Evolutionary conservation across 2,797 vertebrate species (phyloP), one percentile per base, ranked within the genome.

Genomic region (Cyprinodon diabolis): DNA sequence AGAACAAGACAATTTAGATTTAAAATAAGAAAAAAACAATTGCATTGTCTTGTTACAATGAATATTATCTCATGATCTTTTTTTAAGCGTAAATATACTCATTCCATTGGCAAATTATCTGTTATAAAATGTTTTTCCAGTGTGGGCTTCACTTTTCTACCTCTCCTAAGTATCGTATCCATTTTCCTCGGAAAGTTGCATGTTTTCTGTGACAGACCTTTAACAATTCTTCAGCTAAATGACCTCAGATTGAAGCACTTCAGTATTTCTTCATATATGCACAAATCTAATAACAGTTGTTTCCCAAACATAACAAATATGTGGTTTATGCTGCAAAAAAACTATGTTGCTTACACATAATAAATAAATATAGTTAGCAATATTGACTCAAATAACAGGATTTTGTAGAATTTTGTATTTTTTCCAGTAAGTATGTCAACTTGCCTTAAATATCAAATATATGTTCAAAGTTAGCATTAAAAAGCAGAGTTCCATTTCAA

Each of bases 121-220:
- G 30, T 30, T 30, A 30, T 30, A 30, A 30, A 30, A 30, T 30
- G 30, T 30, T 30, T 30, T 30, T 30, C 30, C 30, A 30, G 30
- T 6, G 51, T 21, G 19, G 49, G 4, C 5, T 30, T 37, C 37
- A 37, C 35, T 60, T 60, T 60, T 60, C 57, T 8, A 37, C 57
- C 19, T 30, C 56, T 60, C 35, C 57, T 60, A 6, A 40, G 5
- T 40, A 21, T 19, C 10, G 58, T 17, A 30, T 49, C 30, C 30
- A 30, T 30, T 51, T 51, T 19, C 17, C 49, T 6, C 6, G 6
- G 15, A 56, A 68, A 71, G 66, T 73, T 72, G 11, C 8, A 76
- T 74, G 74, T 70, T 62, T 72, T 84, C 74, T 76, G 67, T 77
- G 80, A 72, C 71, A 77, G 70, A 62, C 60, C 67, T 84, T 17